Base-by-base conservation (phyloP, 2,888 invertebrate species). In the Cenopis cana region DNA sequence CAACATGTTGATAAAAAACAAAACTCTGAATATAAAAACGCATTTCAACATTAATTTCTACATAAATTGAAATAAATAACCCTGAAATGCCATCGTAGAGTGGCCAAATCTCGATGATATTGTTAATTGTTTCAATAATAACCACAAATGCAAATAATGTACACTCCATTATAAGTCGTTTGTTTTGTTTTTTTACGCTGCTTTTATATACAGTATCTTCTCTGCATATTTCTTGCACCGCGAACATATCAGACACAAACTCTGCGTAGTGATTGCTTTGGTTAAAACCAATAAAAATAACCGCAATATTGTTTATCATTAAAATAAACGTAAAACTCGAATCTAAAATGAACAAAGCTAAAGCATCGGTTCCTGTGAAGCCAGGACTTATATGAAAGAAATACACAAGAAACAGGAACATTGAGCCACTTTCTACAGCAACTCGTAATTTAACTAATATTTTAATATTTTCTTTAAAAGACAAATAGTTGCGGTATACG, bases 401-500 rank as follows among this genome's bases (percentile, higher is more conserved):
- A 46, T 46, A 46, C 46, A 46, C 46, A n/a, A 46, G 14, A 41
- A 18, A 8, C 2, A 59, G 2, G 3, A 59, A 41, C 9, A 38
- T 41, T 9, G 8, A 1, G 6, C 11, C n/a, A 2, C 14, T 49
- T 36, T 67, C 57, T 6, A 57, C 0, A 50, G 50, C 14, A 20
- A 67, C 20, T 20, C 57, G 57, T 5, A 67, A 12, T 20, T 49
- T 67, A 10, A 67, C 20, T 0, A 57, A 49, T 0, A 3, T 36
- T 36, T 50, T 50, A n/a, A 57, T 17, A 33, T 0, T 57, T 1
- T 18, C 33, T 14, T 36, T 36, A 10, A 38, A 46, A 1, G n/a
- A 50, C 18, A 36, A 50, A n/a, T 36, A 49, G 14, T 50, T 67
- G 20, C 67, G 56, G 49, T 57, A 67, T 5, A 66, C 56, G 14